These are phyloP conservation scores for Scaptomyza cyrtandrae DNA, from an alignment of 2,888 invertebrate genomes.

Conservation along the genomic window DNA sequence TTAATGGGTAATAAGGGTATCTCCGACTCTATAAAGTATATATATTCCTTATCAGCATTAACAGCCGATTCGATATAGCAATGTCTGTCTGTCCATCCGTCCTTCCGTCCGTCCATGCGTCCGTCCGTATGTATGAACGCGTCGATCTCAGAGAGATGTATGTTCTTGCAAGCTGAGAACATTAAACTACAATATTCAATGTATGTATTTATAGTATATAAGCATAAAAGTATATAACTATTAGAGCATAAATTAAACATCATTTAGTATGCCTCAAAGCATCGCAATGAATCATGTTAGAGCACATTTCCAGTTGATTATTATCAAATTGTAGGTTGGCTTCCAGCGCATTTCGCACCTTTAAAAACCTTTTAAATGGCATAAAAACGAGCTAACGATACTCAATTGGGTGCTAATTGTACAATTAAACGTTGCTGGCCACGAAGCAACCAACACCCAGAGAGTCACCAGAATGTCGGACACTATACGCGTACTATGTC, in stretches of 20 bases:
- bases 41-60: too few relatives aligned
- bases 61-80: too few relatives aligned
- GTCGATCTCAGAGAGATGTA: not conserved
- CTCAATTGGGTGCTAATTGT: constrained; percentile 81
- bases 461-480: constrained; percentile 23
- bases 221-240: too few relatives aligned
- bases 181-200: not conserved
- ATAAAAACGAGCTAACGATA: constrained; percentile 74
- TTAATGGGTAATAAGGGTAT: too few relatives aligned
- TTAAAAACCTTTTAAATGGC: constrained; percentile 52
- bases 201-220: too few relatives aligned
- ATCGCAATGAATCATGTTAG: not conserved
- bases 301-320: constrained; percentile 1
- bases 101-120: too few relatives aligned
- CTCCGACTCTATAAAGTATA: too few relatives aligned
- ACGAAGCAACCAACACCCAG: not conserved
- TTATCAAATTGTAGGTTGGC: constrained; percentile 6
- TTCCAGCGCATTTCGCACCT: constrained; percentile 64
- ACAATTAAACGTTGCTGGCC: constrained; percentile 69
- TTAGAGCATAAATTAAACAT: too few relatives aligned
- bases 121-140: too few relatives aligned
- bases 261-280: too few relatives aligned
- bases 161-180: not conserved
- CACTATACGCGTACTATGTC: constrained; percentile 16
- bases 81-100: too few relatives aligned